Evolutionary conservation across 2,888 invertebrate genomes (phyloP).

Genomic region (Eurytoma adleriae): DNA sequence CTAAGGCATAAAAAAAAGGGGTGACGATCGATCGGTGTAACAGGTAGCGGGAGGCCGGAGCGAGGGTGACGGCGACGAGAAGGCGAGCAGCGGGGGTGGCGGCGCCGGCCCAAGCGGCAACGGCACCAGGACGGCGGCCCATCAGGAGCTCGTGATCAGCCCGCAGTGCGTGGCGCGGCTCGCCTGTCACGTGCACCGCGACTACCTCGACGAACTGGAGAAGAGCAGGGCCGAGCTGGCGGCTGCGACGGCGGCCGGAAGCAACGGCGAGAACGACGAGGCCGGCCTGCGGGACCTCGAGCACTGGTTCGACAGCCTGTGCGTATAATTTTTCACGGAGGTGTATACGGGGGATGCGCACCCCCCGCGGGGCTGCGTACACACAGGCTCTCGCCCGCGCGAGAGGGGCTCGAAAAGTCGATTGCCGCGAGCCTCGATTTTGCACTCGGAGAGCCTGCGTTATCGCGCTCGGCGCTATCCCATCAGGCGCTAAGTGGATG

Average conservation of each 20-base stretch:
- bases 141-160: conserved; percentile 62
- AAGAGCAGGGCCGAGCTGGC: conserved; percentile 58
- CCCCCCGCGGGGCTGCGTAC: not conserved
- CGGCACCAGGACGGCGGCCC: conserved; percentile 36
- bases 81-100: not conserved
- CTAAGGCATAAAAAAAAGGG: too few relatives aligned
- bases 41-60: conserved; percentile 7
- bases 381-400: not conserved
- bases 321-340: conserved; percentile 48
- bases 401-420: too few relatives aligned
- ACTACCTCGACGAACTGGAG: conserved; percentile 65
- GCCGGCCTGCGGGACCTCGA: conserved; percentile 62
- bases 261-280: conserved; percentile 38
- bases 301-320: conserved; percentile 67
- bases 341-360: too few relatives aligned
- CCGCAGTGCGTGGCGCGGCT: conserved; percentile 71
- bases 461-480: too few relatives aligned
- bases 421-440: too few relatives aligned
- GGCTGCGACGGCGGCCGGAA: not conserved
- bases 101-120: conserved; percentile 42
- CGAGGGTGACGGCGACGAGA: not conserved
- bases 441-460: too few relatives aligned
- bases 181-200: conserved; percentile 71
- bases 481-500: too few relatives aligned
- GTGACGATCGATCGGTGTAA: not conserved